Evolutionary conservation across 2,797 vertebrate genomes (phyloP), one percentile per base, ranked within the genome.

Genomic region (Brachyalestes nurse): DNA sequence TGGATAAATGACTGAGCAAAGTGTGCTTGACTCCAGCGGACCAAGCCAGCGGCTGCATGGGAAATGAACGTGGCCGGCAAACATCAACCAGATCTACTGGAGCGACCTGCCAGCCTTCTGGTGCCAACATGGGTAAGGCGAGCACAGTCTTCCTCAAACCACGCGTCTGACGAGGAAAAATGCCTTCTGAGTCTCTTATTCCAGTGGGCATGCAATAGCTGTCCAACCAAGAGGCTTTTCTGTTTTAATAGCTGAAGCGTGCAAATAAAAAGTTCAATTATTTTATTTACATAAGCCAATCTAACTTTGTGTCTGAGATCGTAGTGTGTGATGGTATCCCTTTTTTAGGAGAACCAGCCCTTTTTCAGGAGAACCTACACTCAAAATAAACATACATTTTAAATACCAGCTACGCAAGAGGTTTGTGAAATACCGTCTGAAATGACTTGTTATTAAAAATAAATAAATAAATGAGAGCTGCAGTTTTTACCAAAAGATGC

Each of bases 11-110:
- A 91, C 89, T 89, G 90, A 89, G 88, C 84, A 85, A 90, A 91
- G 89, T 91, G 89, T 86, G 73, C 84, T 78, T 78, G 91, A 92
- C 90, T 91, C 91, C 84, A 90, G 90, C 86, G 88, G 89, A 88
- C 89, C 53, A 89, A 91, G 89, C 91, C 89, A 88, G 88, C 89
- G 91, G 91, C 89, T 93, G 91, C 78, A 93, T 93, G 95, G 96
- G 96, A 95, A 89, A 97, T 97, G 97, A 96, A 94, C 86, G 94
- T 93, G 91, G 85, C 94, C 88, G 94, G 93, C 92, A 95, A 94
- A 82, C 92, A 90, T 86, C 88, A 92, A 82, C 91, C 93, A 78
- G 92, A 95, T 91, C 93, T 92, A 90, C 91, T 92, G 83, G 94
- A 96, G 91, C 94, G 95, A 92, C 95, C 95, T 73, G 94, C 90